Evolutionary conservation across 2,113 vertebrate genomes (phyloP), one percentile per base, ranked within the genome.

Genomic region (Toxotes jaculatrix): DNA sequence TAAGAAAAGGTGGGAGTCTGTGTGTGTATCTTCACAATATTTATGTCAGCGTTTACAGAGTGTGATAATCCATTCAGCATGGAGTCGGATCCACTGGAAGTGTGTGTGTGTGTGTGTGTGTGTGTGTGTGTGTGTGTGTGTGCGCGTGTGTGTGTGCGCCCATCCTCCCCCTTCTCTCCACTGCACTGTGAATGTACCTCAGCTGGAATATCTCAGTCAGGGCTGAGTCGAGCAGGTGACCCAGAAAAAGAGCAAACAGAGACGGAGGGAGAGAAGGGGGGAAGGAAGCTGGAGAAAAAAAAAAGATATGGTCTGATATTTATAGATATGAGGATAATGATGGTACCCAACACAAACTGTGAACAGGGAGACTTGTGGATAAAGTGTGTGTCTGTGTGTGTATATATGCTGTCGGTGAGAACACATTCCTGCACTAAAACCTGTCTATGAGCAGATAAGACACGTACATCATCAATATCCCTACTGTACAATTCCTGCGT

Each of bases 321-420:
- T 92, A 92, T 88, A 92, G 91, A 93, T 92, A 88, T 60, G 80
- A 89, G 77, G 86, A 91, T 89, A 88, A 89, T 83, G 86, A 91
- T 68, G 81, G 59, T 80, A 60, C 71, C 89, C 89, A 82, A 77
- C 77, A 59, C 84, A 90, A 84, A 79, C 65, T 56, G 80, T 69
- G 80, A 77, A 66, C 76, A 82, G 21, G 70, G 85, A 82, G 80
- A 67, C 77, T 65, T 65, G 83, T 82, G 80, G 77, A 81, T 88
- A 84, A 77, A 65, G 67, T 85, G 83, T 79, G 75, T 76, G 56
- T 74, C 13, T 66, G 47, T 79, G 71, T 66, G 69, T 62, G 79
- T 51, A 1, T 49, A 23, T 19, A 31, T 1, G 16, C 34, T 56
- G 79, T 67, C 17, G 23, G 71, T 60, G 69, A 74, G 82, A 61